Conservation (phyloP, 2,797 vertebrate genomes). For the Eospalax fontanierii region DNA sequence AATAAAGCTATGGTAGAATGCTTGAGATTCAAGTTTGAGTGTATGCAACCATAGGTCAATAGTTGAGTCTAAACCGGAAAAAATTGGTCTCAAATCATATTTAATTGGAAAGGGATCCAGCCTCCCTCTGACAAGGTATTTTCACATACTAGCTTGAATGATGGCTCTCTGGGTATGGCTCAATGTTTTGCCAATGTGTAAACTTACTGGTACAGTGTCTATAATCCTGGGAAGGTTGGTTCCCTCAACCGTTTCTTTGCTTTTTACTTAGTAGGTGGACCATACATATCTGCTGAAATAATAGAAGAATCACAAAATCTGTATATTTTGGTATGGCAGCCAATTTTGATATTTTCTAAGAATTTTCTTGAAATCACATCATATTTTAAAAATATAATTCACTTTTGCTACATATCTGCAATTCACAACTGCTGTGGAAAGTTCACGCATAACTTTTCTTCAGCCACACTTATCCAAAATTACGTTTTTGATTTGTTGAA, state of each 20-base stretch:
- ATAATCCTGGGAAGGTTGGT: neutral
- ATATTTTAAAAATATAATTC: neutral
- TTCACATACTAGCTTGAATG: neutral
- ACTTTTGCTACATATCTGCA: neutral
- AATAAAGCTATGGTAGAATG: neutral
- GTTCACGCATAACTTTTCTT: neutral
- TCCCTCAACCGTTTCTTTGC: conserved; percentile 9
- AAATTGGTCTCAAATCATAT: neutral
- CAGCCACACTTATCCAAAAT: neutral
- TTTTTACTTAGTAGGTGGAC: conserved; percentile 18
- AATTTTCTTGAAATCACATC: conserved; percentile 49
- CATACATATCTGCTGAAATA: conserved; percentile 61
- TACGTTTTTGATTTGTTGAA: neutral
- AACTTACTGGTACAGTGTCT: neutral
- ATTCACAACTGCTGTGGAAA: neutral
- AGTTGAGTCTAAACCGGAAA: neutral
- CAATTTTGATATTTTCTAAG: conserved; percentile 62
- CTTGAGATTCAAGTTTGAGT: neutral
- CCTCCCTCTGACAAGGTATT: neutral
- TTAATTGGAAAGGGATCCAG: neutral
- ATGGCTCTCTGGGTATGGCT: neutral
- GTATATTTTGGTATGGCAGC: conserved; percentile 34
- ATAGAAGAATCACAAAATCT: conserved; percentile 52
- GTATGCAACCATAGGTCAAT: neutral
- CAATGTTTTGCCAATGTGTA: neutral